Evolutionary conservation across 2,888 invertebrate species (phyloP).

Genomic region (Eucera pruinosa): DNA sequence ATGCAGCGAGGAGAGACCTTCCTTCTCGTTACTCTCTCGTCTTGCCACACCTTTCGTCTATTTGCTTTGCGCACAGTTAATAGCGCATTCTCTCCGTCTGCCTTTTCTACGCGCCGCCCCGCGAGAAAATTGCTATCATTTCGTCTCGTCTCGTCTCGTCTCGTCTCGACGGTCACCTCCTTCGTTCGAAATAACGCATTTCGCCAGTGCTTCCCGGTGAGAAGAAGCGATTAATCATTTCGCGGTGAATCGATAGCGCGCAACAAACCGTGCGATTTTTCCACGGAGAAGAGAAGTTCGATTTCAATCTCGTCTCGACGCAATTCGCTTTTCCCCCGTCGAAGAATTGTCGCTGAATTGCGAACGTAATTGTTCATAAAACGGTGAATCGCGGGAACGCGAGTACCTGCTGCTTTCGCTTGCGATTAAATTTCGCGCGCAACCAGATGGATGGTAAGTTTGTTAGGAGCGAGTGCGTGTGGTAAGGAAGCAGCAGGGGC

Average conservation of each 20-base stretch:
- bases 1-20: conserved; percentile 23
- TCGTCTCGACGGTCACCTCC: background rate
- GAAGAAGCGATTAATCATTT: background rate
- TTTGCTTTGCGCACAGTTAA: conserved; percentile 4
- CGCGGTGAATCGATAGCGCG: background rate
- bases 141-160: background rate
- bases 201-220: too few species aligned
- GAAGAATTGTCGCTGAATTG: conserved; percentile 21
- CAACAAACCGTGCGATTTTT: background rate
- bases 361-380: conserved; percentile 15
- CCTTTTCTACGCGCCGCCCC: background rate
- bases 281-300: background rate
- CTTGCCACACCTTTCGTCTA: conserved; percentile 12
- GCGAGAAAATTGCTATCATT: conserved; percentile 10
- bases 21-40: conserved; percentile 17
- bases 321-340: conserved; percentile 1
- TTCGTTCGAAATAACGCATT: too few species aligned
- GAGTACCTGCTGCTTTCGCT: too few species aligned
- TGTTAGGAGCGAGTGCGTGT: conserved; percentile 14
- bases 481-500: background rate
- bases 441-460: conserved; percentile 27
- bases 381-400: conserved; percentile 3
- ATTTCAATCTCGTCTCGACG: conserved; percentile 7
- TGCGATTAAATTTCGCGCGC: conserved; percentile 27
- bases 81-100: background rate